Conservation (phyloP, 2,888 invertebrate species). For the Peribatodes rhomboidaria region DNA sequence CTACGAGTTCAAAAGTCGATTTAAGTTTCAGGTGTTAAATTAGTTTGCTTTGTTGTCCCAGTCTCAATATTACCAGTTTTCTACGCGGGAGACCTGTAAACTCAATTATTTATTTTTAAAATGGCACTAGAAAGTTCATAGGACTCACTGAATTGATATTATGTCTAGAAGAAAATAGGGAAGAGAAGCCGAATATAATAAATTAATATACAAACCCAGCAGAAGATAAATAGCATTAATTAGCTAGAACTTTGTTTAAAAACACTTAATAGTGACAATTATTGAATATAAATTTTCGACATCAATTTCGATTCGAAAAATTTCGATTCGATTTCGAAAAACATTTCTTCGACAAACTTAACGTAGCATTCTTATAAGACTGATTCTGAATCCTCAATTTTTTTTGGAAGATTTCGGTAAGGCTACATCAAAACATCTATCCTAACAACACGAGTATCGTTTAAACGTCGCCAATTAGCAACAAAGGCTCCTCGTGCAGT, state of each 20-base stretch:
- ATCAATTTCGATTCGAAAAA: too few relatives aligned
- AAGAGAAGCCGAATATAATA: too few relatives aligned
- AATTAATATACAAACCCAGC: too few relatives aligned
- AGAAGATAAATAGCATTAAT: too few relatives aligned
- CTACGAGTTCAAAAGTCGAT: conserved; percentile 39
- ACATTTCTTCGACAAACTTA: too few relatives aligned
- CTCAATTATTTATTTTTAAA: conserved; percentile 2
- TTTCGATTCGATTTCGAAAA: too few relatives aligned
- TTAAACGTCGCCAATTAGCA: conserved; percentile 39
- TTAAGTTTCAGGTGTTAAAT: conserved; percentile 41
- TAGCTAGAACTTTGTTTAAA: too few relatives aligned
- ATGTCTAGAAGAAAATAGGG: too few relatives aligned
- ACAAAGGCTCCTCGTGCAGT: conserved; percentile 49
- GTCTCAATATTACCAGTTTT: conserved; percentile 16
- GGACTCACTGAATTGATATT: neutral
- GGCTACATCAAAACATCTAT: neutral
- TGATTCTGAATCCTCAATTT: too few relatives aligned
- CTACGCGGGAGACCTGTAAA: neutral
- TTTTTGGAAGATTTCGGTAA: neutral
- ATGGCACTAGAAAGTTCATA: neutral
- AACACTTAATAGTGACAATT: too few relatives aligned
- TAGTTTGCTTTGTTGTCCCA: conserved; percentile 23
- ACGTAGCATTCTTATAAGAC: too few relatives aligned
- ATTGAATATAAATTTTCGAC: too few relatives aligned
- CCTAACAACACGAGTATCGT: conserved; percentile 18